Evolutionary conservation across 2,113 vertebrate genomes (phyloP), one percentile per base, ranked within the genome.

Genomic region (Neodon shergylaensis): DNA sequence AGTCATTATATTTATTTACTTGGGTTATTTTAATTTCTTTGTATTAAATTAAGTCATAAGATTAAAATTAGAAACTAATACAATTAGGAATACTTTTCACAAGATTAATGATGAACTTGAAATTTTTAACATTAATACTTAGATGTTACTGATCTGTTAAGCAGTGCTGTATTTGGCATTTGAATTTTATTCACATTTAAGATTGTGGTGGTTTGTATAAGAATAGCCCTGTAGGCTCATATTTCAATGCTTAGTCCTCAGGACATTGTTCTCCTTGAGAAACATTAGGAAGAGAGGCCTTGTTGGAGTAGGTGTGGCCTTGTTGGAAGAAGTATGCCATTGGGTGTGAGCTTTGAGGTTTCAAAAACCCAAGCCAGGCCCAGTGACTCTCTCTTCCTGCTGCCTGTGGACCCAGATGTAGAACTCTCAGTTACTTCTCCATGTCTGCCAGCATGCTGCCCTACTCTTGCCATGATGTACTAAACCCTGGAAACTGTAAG

Each of bases 41-140:
- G 42, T 66, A 1, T 92, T 39, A 42, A 91, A 94, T 49, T 28
- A 70, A 88, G 88, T 77, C 28, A 95, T 85, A 91, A 78, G 49
- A 42, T 81, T 88, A 54, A 93, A 79, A 49, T 72, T 70, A 76
- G 8, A 39, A 93, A 78, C 73, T 39, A 65, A 94, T 92, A 84
- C 90, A 90, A 58, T 58, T 88, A 31, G 5, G 58, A 95, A n/a
- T 92, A 74, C 39, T 78, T 93, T 44, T 44, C 44, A 39, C 49
- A 10, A n/a, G 21, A 70, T 4, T 81, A 94, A 86, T 86, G 83
- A 72, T 91, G 24, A 92, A 70, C 88, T 95, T 94, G 24, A 93
- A 22, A 77, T 44, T 82, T 79, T 95, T 12, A 47, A 81, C 72
- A 63, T 65, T 87, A 84, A 81, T 7, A 11, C 58, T 96, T 47